Percentiles rank a stretch among this genome's conserved stretches.
These are phyloP conservation scores for Brachionus angularis DNA, from an alignment of 1,140 invertebrate species.

Conservation along the genomic window DNA sequence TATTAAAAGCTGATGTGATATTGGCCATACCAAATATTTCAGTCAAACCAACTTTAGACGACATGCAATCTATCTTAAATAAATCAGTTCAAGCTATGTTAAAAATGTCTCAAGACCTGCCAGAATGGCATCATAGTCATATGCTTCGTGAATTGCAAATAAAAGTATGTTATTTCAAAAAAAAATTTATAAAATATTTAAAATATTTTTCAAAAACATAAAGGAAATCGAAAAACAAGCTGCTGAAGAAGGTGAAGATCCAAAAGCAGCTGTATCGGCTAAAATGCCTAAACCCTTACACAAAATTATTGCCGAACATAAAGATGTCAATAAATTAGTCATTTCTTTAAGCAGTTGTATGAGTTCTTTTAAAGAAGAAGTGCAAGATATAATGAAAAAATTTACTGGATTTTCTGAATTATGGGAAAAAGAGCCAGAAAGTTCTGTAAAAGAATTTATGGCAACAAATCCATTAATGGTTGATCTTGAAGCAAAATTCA, in stretches of 20 bases:
- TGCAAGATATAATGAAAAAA: constrained; percentile 51
- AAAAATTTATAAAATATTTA: no score
- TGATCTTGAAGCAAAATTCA: constrained; percentile 75
- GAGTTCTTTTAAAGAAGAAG: constrained; percentile 54
- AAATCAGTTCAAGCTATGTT: constrained; percentile 59
- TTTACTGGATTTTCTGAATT: constrained; percentile 55
- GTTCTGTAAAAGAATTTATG: constrained; percentile 73
- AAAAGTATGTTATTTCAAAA: no score
- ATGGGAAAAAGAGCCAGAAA: constrained; percentile 64
- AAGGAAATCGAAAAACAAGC: constrained; percentile 52
- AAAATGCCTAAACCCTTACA: constrained; percentile 53
- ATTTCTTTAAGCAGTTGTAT: constrained; percentile 58
- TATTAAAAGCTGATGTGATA: constrained; percentile 64
- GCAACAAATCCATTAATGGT: constrained; percentile 67
- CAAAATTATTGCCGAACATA: constrained; percentile 58
- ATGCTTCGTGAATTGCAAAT: constrained; percentile 22
- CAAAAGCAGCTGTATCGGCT: constrained; percentile 51
- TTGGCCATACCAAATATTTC: constrained; percentile 80
- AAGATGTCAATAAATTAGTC: constrained; percentile 58
- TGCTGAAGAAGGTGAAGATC: constrained; percentile 52
- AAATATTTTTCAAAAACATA: constrained; percentile 47
- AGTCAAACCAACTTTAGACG: constrained; percentile 79
- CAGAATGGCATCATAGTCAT: constrained; percentile 55
- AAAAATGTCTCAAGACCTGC: constrained; percentile 55
- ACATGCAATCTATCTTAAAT: constrained; percentile 81